Conservation (phyloP, 2,888 invertebrate genomes). For the Dascillus cervinus region DNA sequence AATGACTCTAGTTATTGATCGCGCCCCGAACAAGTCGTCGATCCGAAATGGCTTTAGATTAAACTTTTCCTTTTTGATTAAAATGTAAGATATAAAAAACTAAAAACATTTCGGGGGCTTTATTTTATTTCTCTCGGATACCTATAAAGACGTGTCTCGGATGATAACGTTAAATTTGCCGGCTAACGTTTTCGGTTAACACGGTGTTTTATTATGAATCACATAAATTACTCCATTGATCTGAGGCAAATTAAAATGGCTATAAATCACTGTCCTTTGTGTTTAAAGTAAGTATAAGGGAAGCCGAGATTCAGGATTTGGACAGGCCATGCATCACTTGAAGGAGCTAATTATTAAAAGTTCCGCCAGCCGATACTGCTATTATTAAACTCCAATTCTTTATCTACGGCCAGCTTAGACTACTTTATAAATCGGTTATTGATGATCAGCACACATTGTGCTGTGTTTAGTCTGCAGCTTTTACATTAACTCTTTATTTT, state of each 20-base stretch:
- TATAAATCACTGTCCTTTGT: conserved; percentile 20
- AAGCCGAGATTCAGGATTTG: conserved; percentile 13
- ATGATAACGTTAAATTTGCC: too few relatives aligned
- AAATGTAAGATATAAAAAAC: too few relatives aligned
- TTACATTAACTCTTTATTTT: conserved; percentile 14
- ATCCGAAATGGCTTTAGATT: too few relatives aligned
- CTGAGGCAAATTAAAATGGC: conserved; percentile 24
- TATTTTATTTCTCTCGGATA: too few relatives aligned
- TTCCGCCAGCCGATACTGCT: conserved; percentile 19
- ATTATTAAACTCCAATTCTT: conserved; percentile 23
- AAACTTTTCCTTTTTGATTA: too few relatives aligned
- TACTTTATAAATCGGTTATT: conserved; percentile 22
- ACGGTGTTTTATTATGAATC: conserved; percentile 10
- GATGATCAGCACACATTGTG: conserved; percentile 17
- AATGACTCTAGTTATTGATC: too few relatives aligned
- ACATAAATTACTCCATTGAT: conserved; percentile 23
- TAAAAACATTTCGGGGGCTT: too few relatives aligned
- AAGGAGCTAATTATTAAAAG: conserved; percentile 25
- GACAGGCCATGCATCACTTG: conserved; percentile 23
- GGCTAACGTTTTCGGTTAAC: too few relatives aligned
- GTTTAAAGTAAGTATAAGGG: conserved; percentile 12
- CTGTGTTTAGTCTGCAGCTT: conserved; percentile 14
- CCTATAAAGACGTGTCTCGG: too few relatives aligned
- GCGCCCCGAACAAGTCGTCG: too few relatives aligned
- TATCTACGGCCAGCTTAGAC: conserved; percentile 16